Base-by-base conservation (phyloP, 64 coral and sea anemone genomes). In the Montipora capricornis region DNA sequence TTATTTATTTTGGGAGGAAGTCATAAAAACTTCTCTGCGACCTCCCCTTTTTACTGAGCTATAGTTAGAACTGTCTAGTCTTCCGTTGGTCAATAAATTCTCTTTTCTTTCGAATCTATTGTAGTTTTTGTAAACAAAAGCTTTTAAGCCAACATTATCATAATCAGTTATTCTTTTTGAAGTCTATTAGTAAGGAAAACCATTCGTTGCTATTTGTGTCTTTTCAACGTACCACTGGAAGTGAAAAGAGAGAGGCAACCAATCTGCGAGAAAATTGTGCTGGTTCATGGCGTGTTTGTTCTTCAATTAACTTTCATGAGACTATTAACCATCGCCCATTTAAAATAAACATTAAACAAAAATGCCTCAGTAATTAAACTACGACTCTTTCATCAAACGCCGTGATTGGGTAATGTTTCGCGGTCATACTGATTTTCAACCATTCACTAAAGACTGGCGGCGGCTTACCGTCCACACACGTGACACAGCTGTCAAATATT, bases 391-490 rank as follows among this genome's bases (percentile, higher is more conserved):
- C 47, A 71, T 86, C 45, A 70, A 51, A 44, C 6, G 9, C 15
- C 14, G 47, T 71, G 66, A 86, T 86, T 86, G 82, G 82, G 19
- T 47, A 5, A 50, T 47, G 8, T 86, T 86, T 86, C 61, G 66
- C 82, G 66, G 82, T 86, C 82, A 49, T 49, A 64, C 82, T 86
- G 66, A 86, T 86, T 84, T 37, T 84, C 81, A 84, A 49, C 81
- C 81, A 84, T 8, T 84, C 81, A 84, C 15, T 37, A 84, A 69
- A 68, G 16, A 62, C 4, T 29, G 44, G 6, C 49, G 9, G 49
- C 29, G 37, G 37, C 37, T 37, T 19, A 24, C 17, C 15, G 9
- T 9, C 45, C 64, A 37, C 66, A 16, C 82, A 86, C 82, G 82
- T 86, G 82, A 86, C 12, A 45, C 14, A 6, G 19, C 45, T 86